A percentile compares a stretch with the other conserved stretches of the same genome.
Evolutionary conservation across 2,797 vertebrate genomes (phyloP).

Genomic region (Sebastes itinus): DNA sequence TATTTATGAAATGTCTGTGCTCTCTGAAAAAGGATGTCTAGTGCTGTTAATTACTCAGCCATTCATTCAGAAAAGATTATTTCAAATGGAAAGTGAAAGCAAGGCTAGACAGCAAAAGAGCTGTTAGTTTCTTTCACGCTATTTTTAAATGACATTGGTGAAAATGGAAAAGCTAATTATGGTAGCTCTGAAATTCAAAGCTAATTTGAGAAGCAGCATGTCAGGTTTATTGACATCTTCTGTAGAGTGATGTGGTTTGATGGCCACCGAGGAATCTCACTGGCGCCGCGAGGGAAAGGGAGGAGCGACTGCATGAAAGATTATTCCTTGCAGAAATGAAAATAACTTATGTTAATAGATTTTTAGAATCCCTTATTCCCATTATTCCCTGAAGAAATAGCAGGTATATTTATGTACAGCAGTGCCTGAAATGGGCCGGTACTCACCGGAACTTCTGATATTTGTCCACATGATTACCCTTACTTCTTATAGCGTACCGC

Average conservation of each 20-base stretch:
- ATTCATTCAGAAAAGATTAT: constrained; percentile 87
- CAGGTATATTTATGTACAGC: constrained; percentile 25
- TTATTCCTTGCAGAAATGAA: constrained; percentile 55
- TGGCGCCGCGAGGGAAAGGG: constrained; percentile 48
- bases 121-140: constrained; percentile 76
- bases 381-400: constrained; percentile 24
- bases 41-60: constrained; percentile 88
- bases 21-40: constrained; percentile 82
- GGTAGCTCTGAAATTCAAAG: constrained; percentile 81
- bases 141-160: constrained; percentile 81
- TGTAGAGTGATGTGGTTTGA: constrained; percentile 77
- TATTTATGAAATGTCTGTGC: constrained; percentile 87
- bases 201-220: constrained; percentile 80
- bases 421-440: not conserved
- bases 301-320: constrained; percentile 55
- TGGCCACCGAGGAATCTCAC: constrained; percentile 71
- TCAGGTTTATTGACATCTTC: constrained; percentile 83
- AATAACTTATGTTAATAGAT: constrained; percentile 67
- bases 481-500: not conserved
- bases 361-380: constrained; percentile 47
- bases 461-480: not conserved
- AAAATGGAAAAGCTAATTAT: constrained; percentile 85
- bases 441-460: not conserved
- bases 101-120: constrained; percentile 79
- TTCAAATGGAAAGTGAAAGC: constrained; percentile 84